These are phyloP conservation scores for Agonopterix heracliana DNA, from an alignment of 2,888 invertebrate species.

Conservation along the genomic window DNA sequence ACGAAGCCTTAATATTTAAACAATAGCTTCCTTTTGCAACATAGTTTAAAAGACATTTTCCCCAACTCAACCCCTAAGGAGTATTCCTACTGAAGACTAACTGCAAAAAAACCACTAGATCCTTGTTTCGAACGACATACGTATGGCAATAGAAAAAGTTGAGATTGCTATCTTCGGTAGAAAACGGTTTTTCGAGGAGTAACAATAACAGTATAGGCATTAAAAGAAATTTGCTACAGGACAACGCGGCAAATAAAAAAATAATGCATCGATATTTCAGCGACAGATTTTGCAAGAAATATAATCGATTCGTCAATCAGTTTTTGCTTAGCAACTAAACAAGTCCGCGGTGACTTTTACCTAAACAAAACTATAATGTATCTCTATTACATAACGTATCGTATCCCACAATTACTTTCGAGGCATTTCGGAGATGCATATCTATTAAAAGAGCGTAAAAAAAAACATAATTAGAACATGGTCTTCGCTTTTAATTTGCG, in stretches of 20 bases:
- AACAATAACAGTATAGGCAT: too few relatives aligned
- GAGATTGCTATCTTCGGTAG: too few relatives aligned
- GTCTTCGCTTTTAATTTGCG: slow-evolving; percentile 16
- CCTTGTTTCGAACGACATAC: too few relatives aligned
- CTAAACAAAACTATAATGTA: slow-evolving; percentile 39
- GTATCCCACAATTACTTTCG: slow-evolving; percentile 18
- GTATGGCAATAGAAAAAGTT: too few relatives aligned
- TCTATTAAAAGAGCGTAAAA: slow-evolving; percentile 23
- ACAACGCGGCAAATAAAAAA: slow-evolving; percentile 4
- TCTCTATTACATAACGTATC: background rate
- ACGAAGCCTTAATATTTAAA: too few relatives aligned
- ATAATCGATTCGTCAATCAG: slow-evolving; percentile 9
- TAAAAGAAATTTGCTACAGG: background rate
- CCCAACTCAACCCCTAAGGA: too few relatives aligned
- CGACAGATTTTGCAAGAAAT: background rate
- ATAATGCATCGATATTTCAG: slow-evolving; percentile 5
- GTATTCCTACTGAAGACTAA: too few relatives aligned
- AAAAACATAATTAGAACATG: slow-evolving; percentile 19
- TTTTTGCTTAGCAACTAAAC: slow-evolving; percentile 24
- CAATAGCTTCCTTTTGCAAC: too few relatives aligned
- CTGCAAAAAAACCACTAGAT: too few relatives aligned
- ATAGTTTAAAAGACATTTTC: too few relatives aligned
- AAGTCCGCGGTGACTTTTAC: slow-evolving; percentile 36
- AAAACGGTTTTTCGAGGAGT: too few relatives aligned
- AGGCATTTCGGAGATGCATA: slow-evolving; percentile 31